phyloP scores from a whole-genome alignment of 2,113 vertebrate species.

The Corynorhinus townsendii region DNA sequence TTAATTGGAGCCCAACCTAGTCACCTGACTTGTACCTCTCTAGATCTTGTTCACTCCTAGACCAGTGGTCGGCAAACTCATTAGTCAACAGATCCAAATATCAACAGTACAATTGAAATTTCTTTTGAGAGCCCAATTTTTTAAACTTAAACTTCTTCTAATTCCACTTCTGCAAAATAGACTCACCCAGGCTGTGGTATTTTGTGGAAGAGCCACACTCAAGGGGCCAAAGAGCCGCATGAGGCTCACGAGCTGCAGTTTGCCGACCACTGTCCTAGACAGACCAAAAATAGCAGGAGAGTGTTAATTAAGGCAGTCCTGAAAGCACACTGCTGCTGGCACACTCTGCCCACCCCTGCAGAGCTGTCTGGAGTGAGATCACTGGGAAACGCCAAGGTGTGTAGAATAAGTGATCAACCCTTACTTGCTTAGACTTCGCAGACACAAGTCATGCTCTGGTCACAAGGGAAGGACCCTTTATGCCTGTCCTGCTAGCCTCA shows the following conservation, averaged over 20 bases:
- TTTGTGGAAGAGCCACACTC: no score
- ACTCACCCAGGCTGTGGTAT: no score
- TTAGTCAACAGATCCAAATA: no score
- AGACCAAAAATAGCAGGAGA: background rate
- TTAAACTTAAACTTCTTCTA: no score
- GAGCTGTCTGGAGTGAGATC: background rate
- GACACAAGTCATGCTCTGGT: background rate
- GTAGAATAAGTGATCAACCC: background rate
- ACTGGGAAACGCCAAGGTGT: background rate
- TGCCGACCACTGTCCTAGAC: background rate
- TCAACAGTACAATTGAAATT: no score
- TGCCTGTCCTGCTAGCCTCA: background rate
- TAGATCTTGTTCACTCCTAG: constrained; percentile 3
- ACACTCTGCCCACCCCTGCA: background rate
- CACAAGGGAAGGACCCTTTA: background rate
- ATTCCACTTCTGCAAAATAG: no score
- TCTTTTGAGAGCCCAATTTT: no score
- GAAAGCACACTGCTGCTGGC: background rate
- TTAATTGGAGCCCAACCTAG: background rate
- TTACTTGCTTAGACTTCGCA: background rate
- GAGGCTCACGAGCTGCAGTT: no score
- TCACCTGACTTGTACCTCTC: background rate
- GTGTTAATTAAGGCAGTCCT: constrained; percentile 6
- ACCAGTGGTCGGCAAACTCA: background rate
- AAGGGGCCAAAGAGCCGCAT: no score